Base-by-base conservation (phyloP, 2,797 vertebrate species). In the Streptopelia turtur region DNA sequence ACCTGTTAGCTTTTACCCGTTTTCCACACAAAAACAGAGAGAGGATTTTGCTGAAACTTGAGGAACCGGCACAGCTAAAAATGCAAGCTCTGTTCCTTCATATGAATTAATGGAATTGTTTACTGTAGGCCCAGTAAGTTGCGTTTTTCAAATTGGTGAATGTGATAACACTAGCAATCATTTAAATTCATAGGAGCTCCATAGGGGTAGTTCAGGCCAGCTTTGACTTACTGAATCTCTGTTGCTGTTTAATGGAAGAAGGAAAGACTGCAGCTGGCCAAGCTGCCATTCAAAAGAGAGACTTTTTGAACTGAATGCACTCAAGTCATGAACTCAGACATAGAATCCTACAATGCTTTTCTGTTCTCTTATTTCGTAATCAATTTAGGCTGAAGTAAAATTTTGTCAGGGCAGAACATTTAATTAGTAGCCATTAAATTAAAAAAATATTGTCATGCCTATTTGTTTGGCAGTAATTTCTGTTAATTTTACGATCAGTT, bases 61-160 rank as follows among this genome's bases (percentile, higher is more conserved):
- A 52, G 35, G 78, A 94, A 65, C n/a, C 17, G 69, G 39, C 69
- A 61, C 50, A 92, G 47, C 41, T 88, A 20, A 94, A 94, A 96
- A 93, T 87, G 50, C 43, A 69, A 68, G 63, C 80, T 95, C 91
- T 96, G 91, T 91, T 95, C 83, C 52, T 90, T 90, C 77, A 28
- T 94, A 61, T 88, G 91, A 93, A 96, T 96, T 92, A 91, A 93
- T 94, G 28, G 31, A 78, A 79, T 91, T 96, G 95, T 94, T 90
- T 87, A 56, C 70, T 83, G 81, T 71, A 68, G 50, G 76, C 72
- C 69, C 39, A 83, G 65, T 88, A 79, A 88, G 52, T 56, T 91
- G 63, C 56, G 49, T 88, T 95, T 96, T 96, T 90, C 59, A 76
- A 83, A 93, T 76, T 16, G 5, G 55, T 71, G 59, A 75, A 81